Evolutionary conservation across 2,888 invertebrate genomes (phyloP).

Genomic region (Mesorhabditis sp.): DNA sequence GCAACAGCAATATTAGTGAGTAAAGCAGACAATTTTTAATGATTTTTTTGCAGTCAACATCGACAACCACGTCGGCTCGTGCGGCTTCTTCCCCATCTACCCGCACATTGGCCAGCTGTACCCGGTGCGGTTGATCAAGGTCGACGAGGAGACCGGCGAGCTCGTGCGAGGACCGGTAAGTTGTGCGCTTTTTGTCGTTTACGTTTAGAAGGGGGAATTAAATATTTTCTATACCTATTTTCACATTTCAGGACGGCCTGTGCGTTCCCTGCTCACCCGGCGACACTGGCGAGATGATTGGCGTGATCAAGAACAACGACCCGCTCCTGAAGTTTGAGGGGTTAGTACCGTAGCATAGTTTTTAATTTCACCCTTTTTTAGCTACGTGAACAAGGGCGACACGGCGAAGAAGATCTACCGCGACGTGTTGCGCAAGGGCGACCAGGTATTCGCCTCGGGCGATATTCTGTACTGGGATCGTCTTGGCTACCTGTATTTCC

Average conservation of each 20-base stretch:
- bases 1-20: constrained; percentile 82
- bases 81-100: constrained; percentile 74
- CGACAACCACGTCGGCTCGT: constrained; percentile 83
- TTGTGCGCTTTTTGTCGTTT: constrained; percentile 4
- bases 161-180: constrained; percentile 72
- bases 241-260: constrained; percentile 68
- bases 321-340: constrained; percentile 77
- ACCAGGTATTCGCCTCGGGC: constrained; percentile 69
- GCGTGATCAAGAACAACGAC: constrained; percentile 83
- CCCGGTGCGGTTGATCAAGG: constrained; percentile 87
- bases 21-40: not conserved
- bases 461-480: constrained; percentile 86
- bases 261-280: constrained; percentile 76
- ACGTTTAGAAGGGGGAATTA: not conserved
- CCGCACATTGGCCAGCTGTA: constrained; percentile 81
- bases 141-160: constrained; percentile 82
- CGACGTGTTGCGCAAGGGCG: constrained; percentile 83
- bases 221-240: not conserved
- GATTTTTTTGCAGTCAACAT: constrained; percentile 70
- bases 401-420: constrained; percentile 84
- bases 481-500: constrained; percentile 87
- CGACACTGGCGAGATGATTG: constrained; percentile 92
- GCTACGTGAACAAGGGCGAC: constrained; percentile 80
- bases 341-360: not conserved
- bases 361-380: constrained; percentile 58